A percentile compares a stretch with the other conserved stretches of the same genome.
Evolutionary conservation across 2,797 vertebrate genomes (phyloP).

Genomic region (Poeciliopsis turneri): DNA sequence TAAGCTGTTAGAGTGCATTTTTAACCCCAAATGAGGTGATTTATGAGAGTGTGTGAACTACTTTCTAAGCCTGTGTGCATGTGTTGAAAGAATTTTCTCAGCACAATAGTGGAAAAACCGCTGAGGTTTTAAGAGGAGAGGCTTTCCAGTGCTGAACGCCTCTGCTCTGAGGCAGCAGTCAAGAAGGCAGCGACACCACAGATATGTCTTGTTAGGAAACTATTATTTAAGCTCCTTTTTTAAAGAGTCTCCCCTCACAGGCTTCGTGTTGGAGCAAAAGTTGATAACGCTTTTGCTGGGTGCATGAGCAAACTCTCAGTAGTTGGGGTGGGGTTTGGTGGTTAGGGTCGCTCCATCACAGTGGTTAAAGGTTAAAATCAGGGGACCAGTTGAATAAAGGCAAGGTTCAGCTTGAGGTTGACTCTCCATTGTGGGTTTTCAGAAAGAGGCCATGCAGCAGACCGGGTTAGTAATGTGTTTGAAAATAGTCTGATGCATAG

Average conservation of each 20-base stretch:
- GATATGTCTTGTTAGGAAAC: slow-evolving; percentile 68
- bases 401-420: slow-evolving; percentile 38
- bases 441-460: slow-evolving; percentile 38
- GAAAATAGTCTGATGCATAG: slow-evolving; percentile 4
- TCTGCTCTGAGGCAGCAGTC: slow-evolving; percentile 54
- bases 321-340: slow-evolving; percentile 66
- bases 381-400: slow-evolving; percentile 56
- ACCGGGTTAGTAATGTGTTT: slow-evolving; percentile 39
- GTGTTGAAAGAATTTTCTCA: slow-evolving; percentile 44
- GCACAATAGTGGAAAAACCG: slow-evolving; percentile 49
- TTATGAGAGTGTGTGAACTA: slow-evolving; percentile 38
- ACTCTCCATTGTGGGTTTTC: slow-evolving; percentile 35
- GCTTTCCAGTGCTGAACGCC: slow-evolving; percentile 64
- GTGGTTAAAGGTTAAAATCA: slow-evolving; percentile 67
- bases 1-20: slow-evolving; percentile 29
- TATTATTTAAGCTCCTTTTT: slow-evolving; percentile 55
- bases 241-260: slow-evolving; percentile 29
- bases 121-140: slow-evolving; percentile 51
- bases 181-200: slow-evolving; percentile 64
- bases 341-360: slow-evolving; percentile 48
- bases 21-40: slow-evolving; percentile 28
- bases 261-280: slow-evolving; percentile 32
- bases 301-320: slow-evolving; percentile 42
- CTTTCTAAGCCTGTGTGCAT: slow-evolving; percentile 41
- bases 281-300: slow-evolving; percentile 14